Conservation (phyloP, 2,113 vertebrate genomes). For the Poeciliopsis retropinna region DNA sequence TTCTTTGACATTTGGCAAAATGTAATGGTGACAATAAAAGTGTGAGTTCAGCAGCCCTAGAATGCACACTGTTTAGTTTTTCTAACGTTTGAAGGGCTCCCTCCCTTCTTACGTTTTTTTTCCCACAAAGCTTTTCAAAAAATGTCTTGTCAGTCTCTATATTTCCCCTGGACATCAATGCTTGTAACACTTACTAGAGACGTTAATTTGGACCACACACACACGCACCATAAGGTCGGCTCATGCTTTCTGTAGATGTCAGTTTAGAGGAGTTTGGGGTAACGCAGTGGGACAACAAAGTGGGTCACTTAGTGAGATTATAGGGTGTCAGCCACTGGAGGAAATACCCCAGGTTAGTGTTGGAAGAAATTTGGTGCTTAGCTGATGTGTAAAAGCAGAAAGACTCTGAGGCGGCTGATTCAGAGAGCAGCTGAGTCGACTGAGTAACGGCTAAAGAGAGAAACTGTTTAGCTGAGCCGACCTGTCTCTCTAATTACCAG, state of each 20-base stretch:
- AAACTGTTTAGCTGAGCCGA: constrained; percentile 6
- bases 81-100: neutral
- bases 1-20: no score
- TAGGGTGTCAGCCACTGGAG: neutral
- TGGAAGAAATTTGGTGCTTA: constrained; percentile 12
- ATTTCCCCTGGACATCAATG: neutral
- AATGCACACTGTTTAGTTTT: neutral
- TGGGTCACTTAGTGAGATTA: neutral
- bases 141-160: neutral
- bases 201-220: no score
- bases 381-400: constrained; percentile 19
- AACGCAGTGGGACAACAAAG: neutral
- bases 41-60: constrained; percentile 1
- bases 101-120: neutral
- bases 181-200: neutral
- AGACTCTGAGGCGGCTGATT: constrained; percentile 8
- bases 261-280: neutral
- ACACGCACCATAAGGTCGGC: no score
- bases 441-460: constrained; percentile 18
- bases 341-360: constrained; percentile 2
- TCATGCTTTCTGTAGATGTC: neutral
- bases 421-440: constrained; percentile 9
- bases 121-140: neutral
- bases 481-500: constrained; percentile 26
- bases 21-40: neutral